These are phyloP conservation scores for Phlogophora meticulosa DNA, from an alignment of 2,888 invertebrate species.

Conservation along the genomic window DNA sequence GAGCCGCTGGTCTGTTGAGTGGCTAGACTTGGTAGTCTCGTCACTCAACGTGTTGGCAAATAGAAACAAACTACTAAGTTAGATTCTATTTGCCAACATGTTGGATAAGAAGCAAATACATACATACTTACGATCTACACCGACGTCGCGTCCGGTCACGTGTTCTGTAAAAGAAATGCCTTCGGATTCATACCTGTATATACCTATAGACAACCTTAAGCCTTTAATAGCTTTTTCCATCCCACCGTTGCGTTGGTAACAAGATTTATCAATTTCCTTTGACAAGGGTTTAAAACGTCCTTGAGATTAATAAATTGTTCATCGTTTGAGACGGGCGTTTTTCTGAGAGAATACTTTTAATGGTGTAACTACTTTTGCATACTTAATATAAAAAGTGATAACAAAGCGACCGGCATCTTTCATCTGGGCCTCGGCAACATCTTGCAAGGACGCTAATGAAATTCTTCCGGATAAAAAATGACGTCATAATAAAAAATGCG, in stretches of 20 bases:
- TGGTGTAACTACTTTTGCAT: conserved; percentile 51
- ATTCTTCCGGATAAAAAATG: conserved; percentile 68
- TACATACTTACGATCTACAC: no score
- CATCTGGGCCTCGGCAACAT: conserved; percentile 60
- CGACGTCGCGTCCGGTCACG: no score
- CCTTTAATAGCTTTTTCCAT: conserved; percentile 20
- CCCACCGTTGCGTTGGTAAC: conserved; percentile 29
- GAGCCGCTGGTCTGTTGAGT: no score
- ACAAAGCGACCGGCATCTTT: conserved; percentile 54
- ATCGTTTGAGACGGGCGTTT: conserved; percentile 25
- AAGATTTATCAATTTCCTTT: conserved; percentile 47
- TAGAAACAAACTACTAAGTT: no score
- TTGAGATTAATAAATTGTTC: conserved; percentile 42
- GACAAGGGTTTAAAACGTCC: conserved; percentile 51
- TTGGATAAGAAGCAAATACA: not conserved
- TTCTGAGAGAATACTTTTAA: conserved; percentile 43
- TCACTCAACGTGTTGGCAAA: no score
- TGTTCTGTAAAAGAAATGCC: not conserved
- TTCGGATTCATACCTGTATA: not conserved
- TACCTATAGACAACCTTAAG: conserved; percentile 19
- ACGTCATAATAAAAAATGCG: conserved; percentile 47
- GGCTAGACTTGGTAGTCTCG: no score
- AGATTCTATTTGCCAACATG: conserved; percentile 1
- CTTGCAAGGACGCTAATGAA: conserved; percentile 70
- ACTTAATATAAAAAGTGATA: conserved; percentile 51